Conservation (phyloP, 2,888 invertebrate species). For the Chesias legatella region DNA sequence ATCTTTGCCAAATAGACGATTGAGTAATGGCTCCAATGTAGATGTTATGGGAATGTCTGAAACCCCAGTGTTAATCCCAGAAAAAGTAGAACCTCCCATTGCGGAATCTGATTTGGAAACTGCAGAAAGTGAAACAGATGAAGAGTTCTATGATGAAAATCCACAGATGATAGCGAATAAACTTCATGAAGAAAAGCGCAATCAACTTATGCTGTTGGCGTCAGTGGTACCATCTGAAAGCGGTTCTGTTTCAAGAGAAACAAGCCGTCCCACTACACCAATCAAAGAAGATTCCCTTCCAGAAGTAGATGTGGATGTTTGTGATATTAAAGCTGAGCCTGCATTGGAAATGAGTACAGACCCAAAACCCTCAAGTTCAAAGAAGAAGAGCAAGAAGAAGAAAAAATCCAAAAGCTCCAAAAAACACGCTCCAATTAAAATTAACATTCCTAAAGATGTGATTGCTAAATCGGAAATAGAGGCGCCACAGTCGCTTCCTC, state of each 20-base stretch:
- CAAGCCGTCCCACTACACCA: constrained; percentile 82
- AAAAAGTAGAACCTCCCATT: constrained; percentile 82
- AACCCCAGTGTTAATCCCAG: constrained; percentile 65
- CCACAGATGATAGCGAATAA: constrained; percentile 88
- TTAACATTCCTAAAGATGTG: constrained; percentile 81
- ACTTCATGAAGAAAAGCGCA: constrained; percentile 86
- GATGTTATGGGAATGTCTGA: constrained; percentile 77
- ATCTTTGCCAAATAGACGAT: constrained; percentile 55
- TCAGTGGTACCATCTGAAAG: constrained; percentile 82
- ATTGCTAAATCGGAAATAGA: constrained; percentile 55
- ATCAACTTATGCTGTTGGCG: constrained; percentile 82
- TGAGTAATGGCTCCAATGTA: constrained; percentile 74
- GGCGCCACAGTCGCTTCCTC: constrained; percentile 43
- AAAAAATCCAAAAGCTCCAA: constrained; percentile 73
- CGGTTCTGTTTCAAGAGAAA: constrained; percentile 79
- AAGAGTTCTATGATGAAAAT: constrained; percentile 92
- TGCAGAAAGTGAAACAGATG: constrained; percentile 91
- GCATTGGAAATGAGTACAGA: constrained; percentile 65
- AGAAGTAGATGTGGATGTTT: neutral
- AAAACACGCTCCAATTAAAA: constrained; percentile 77
- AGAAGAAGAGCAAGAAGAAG: constrained; percentile 86
- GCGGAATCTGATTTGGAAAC: constrained; percentile 92
- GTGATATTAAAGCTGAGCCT: constrained; percentile 10
- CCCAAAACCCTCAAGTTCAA: constrained; percentile 71
- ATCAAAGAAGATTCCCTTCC: constrained; percentile 59